phyloP scores from a whole-genome alignment of 2,888 invertebrate genomes.

The Cenopis cana region DNA sequence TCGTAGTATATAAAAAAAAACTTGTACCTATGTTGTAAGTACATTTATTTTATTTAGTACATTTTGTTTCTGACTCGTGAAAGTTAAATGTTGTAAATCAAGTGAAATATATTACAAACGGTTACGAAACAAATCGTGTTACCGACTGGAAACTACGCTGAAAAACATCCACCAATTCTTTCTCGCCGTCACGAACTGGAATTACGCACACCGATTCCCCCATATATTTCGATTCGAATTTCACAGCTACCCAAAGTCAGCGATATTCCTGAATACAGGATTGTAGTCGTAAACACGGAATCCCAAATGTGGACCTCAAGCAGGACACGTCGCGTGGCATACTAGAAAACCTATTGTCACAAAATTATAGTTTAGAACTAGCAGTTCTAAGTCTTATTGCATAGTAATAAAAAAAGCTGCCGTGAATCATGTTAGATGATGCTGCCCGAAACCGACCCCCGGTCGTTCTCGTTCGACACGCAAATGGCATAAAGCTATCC shows the following conservation, averaged over 20 bases:
- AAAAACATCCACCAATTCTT: constrained; percentile 23
- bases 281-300: constrained; percentile 49
- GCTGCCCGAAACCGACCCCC: constrained; percentile 52
- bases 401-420: constrained; percentile 16
- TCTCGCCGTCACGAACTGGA: constrained; percentile 17
- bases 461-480: constrained; percentile 53
- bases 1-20: too few species aligned
- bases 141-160: constrained; percentile 18
- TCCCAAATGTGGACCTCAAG: constrained; percentile 54
- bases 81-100: constrained; percentile 10
- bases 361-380: constrained; percentile 5
- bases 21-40: too few species aligned
- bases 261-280: constrained; percentile 36
- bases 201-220: constrained; percentile 19
- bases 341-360: constrained; percentile 13
- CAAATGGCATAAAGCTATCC: constrained; percentile 57
- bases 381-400: constrained; percentile 22
- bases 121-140: constrained; percentile 9
- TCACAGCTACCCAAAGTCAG: constrained; percentile 26
- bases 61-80: constrained; percentile 4
- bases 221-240: constrained; percentile 28
- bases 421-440: constrained; percentile 47
- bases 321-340: constrained; percentile 49
- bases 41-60: background rate
- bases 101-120: constrained; percentile 20